These are phyloP conservation scores for Phenganax stokvisi DNA, from an alignment of 92 coral and sea anemone species.

Conservation along the genomic window DNA sequence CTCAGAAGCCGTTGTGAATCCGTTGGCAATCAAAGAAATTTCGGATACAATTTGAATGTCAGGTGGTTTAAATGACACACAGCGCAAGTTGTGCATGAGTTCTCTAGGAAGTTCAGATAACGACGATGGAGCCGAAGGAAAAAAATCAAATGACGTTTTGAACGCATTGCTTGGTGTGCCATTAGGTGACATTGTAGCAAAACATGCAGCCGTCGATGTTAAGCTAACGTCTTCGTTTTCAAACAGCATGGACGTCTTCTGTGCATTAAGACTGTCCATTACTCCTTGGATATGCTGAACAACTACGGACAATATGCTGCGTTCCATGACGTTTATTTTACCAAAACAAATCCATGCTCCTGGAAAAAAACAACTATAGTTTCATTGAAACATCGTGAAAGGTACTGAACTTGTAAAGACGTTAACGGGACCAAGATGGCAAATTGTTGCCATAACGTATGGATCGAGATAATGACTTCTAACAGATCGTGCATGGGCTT, in stretches of 20 bases:
- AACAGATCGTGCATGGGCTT: too few species aligned
- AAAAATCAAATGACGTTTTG: conserved; percentile 27
- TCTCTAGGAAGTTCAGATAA: conserved; percentile 67
- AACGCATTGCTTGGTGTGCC: not conserved
- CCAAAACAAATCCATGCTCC: conserved; percentile 94
- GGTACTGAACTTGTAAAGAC: not conserved
- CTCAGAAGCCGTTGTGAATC: conserved; percentile 72
- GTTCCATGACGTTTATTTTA: conserved; percentile 68
- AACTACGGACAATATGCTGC: conserved; percentile 66
- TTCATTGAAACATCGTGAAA: not conserved
- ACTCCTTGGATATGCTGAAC: conserved; percentile 67
- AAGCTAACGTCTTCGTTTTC: conserved; percentile 80
- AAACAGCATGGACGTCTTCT: conserved; percentile 65
- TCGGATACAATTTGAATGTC: conserved; percentile 71
- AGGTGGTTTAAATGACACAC: conserved; percentile 82
- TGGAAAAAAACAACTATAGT: conserved; percentile 11
- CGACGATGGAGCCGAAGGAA: conserved; percentile 49
- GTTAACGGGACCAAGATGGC: too few species aligned
- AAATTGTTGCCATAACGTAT: too few species aligned
- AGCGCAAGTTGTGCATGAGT: conserved; percentile 64
- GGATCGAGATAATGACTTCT: too few species aligned
- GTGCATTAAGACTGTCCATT: conserved; percentile 66
- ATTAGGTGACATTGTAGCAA: conserved; percentile 63
- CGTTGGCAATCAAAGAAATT: conserved; percentile 81
- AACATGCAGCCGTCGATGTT: conserved; percentile 70